Conservation (phyloP, 2,797 vertebrate species). For the Taenioides sp. region DNA sequence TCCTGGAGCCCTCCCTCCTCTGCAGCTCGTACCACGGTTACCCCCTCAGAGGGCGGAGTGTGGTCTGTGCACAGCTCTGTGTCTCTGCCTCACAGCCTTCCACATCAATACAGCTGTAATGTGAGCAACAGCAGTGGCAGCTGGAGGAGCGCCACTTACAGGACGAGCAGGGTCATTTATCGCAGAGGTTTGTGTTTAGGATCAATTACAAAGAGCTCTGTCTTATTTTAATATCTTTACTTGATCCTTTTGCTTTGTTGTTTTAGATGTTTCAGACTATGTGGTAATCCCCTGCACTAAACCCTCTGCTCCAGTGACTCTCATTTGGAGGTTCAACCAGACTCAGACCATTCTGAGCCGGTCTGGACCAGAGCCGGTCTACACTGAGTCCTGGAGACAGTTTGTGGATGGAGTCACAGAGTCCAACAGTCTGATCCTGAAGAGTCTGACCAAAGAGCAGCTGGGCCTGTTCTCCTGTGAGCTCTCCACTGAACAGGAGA, state of each 20-base stretch:
- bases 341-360: not conserved
- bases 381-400: not conserved
- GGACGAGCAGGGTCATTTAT: too few species aligned
- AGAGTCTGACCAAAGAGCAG: not conserved
- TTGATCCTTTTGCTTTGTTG: too few species aligned
- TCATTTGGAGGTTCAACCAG: not conserved
- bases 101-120: not conserved
- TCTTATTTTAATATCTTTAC: too few species aligned
- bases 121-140: not conserved
- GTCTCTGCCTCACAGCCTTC: not conserved
- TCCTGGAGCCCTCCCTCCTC: too few species aligned
- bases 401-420: not conserved
- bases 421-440: conserved; percentile 2
- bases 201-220: too few species aligned
- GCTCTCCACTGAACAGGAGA: not conserved
- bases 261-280: not conserved
- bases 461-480: not conserved
- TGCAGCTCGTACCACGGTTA: too few species aligned
- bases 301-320: not conserved
- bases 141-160: not conserved
- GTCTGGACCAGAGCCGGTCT: not conserved
- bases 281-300: not conserved
- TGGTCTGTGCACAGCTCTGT: not conserved
- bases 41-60: too few species aligned
- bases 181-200: too few species aligned